Conservation (phyloP, 2,113 vertebrate genomes). For the Melospiza georgiana region DNA sequence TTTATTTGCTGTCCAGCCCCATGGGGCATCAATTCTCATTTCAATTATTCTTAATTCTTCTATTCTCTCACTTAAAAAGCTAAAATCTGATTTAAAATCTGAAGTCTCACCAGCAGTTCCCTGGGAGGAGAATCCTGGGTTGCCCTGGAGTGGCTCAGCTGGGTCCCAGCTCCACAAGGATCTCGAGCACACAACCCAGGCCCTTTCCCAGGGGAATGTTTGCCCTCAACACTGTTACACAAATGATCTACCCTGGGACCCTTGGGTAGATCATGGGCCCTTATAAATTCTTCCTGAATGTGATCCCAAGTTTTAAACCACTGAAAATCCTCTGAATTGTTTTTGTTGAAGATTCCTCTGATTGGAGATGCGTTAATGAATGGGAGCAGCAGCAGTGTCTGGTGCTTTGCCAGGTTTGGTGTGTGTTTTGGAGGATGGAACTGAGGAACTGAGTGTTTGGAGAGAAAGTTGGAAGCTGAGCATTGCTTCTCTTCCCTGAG, state of each 20-base stretch:
- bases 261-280: fast-evolving
- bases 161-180: background rate
- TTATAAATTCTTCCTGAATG: background rate
- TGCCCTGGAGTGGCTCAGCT: background rate
- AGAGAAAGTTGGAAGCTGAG: background rate
- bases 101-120: fast-evolving
- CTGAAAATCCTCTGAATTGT: background rate
- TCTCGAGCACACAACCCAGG: background rate
- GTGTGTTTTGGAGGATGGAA: background rate
- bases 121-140: background rate
- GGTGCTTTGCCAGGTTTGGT: background rate
- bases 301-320: background rate
- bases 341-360: background rate
- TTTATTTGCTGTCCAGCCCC: background rate
- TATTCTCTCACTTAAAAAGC: background rate
- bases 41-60: background rate
- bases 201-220: background rate
- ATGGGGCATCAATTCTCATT: too few relatives aligned
- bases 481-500: background rate
- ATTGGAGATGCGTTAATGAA: background rate
- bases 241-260: background rate
- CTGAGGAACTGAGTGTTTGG: background rate
- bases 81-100: background rate
- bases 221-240: background rate
- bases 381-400: background rate